Conservation (phyloP, 2,888 invertebrate genomes). For the Branchinecta sandiegonensis region DNA sequence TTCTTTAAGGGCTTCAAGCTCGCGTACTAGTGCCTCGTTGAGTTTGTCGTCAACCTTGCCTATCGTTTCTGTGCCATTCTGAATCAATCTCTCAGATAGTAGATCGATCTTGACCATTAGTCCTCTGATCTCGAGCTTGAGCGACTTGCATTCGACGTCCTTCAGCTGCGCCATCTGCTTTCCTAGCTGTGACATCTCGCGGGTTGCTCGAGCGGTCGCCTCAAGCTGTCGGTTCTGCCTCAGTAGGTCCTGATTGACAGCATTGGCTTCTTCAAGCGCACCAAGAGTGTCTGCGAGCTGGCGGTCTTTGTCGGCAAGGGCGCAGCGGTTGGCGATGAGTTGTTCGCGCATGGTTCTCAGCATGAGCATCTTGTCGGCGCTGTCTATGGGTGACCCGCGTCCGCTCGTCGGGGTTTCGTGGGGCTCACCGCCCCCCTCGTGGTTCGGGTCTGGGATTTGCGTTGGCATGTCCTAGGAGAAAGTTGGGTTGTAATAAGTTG, state of each 20-base stretch:
- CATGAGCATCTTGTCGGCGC: conserved; percentile 5
- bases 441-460: too few relatives aligned
- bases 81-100: background rate
- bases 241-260: background rate
- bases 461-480: too few relatives aligned
- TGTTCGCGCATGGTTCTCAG: background rate
- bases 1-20: background rate
- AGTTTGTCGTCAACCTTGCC: background rate
- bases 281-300: background rate
- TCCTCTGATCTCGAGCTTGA: background rate
- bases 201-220: background rate
- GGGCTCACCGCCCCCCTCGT: too few relatives aligned
- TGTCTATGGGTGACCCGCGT: background rate
- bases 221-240: background rate
- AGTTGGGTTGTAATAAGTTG: too few relatives aligned
- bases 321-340: background rate
- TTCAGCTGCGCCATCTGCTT: conserved; percentile 12
- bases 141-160: background rate
- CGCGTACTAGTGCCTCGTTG: background rate
- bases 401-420: background rate
- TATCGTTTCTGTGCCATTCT: background rate
- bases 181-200: conserved; percentile 9
- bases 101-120: background rate
- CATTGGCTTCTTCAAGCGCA: background rate
- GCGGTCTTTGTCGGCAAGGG: background rate